A percentile compares a stretch with the other conserved stretches of the same genome.
Conservation (phyloP, 2,888 invertebrate species). For the Sepiola atlantica region DNA sequence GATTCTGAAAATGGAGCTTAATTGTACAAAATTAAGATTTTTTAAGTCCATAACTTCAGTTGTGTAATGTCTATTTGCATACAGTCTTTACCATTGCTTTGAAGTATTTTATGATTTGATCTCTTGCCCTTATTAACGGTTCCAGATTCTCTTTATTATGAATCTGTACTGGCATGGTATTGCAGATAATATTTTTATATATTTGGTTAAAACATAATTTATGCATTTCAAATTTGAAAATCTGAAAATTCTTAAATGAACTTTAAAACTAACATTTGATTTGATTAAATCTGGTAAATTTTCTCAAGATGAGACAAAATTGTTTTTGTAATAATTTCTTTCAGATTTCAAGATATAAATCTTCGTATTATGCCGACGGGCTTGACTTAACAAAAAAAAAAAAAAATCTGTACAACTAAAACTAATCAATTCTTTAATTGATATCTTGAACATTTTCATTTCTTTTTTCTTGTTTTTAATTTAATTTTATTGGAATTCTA, state of each 20-base stretch:
- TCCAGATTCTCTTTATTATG: too few relatives aligned
- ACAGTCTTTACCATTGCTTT: too few relatives aligned
- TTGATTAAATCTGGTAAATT: not conserved
- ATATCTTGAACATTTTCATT: not conserved
- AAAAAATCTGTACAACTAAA: not conserved
- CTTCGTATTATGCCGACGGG: not conserved
- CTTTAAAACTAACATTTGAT: not conserved
- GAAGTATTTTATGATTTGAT: too few relatives aligned
- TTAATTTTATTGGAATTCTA: not conserved
- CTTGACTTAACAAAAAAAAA: not conserved
- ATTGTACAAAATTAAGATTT: too few relatives aligned
- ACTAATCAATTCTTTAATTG: not conserved
- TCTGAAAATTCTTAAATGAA: not conserved
- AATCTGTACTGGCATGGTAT: too few relatives aligned
- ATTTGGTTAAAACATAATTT: not conserved
- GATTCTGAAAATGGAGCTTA: too few relatives aligned
- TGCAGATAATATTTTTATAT: too few relatives aligned
- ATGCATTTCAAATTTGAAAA: not conserved
- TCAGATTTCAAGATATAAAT: not conserved
- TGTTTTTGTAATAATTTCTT: not conserved
- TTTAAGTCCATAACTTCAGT: too few relatives aligned
- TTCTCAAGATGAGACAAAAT: not conserved
- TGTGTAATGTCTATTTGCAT: too few relatives aligned
- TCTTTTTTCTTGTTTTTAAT: not conserved
- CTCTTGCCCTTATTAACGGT: too few relatives aligned